Evolutionary conservation across 2,888 invertebrate species (phyloP).

Genomic region (Perizoma affinitatum): DNA sequence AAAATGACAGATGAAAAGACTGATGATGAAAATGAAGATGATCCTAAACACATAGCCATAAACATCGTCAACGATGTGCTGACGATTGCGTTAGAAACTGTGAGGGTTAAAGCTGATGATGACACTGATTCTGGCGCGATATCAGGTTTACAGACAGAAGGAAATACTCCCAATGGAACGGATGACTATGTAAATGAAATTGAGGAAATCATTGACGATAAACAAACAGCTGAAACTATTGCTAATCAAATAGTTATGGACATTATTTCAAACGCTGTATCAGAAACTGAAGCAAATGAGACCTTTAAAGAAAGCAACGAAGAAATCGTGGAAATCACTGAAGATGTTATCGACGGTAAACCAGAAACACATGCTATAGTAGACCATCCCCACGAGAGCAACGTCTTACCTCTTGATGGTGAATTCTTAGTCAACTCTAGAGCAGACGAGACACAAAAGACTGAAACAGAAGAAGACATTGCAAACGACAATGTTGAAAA

Average conservation of each 20-base stretch:
- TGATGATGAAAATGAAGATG: constrained; percentile 62
- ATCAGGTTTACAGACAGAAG: constrained; percentile 74
- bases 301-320: constrained; percentile 28
- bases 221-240: constrained; percentile 62
- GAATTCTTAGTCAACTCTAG: constrained; percentile 71
- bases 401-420: constrained; percentile 74
- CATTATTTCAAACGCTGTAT: constrained; percentile 60
- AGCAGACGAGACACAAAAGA: constrained; percentile 53
- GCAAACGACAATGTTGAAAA: constrained; percentile 61
- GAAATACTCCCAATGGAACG: constrained; percentile 75
- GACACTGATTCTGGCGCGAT: constrained; percentile 79
- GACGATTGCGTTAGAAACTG: constrained; percentile 74
- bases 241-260: constrained; percentile 69
- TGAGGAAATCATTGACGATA: constrained; percentile 68
- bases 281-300: constrained; percentile 51
- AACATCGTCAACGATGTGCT: constrained; percentile 79
- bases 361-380: constrained; percentile 60
- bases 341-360: constrained; percentile 34
- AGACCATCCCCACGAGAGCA: constrained; percentile 72
- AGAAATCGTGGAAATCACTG: constrained; percentile 28
- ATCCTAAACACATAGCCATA: constrained; percentile 73
- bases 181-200: constrained; percentile 76
- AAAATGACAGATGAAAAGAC: constrained; percentile 70
- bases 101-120: constrained; percentile 72
- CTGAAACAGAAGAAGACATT: constrained; percentile 54